A percentile compares a stretch with the other conserved stretches of the same genome.
Evolutionary conservation across 2,888 invertebrate species (phyloP).

Genomic region (Chromoteleia sp.): DNA sequence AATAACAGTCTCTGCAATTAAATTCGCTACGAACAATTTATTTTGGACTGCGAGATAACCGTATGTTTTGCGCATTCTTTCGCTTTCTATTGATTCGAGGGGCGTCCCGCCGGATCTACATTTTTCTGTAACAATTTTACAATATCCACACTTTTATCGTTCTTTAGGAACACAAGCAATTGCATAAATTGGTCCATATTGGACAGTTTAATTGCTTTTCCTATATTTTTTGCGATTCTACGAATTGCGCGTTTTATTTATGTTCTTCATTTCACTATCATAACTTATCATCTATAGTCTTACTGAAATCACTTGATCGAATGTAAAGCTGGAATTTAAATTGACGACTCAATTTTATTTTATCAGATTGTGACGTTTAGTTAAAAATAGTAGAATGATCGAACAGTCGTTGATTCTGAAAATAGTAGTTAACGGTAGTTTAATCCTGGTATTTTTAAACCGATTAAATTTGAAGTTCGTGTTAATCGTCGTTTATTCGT

Average conservation of each 20-base stretch:
- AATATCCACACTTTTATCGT: slow-evolving; percentile 57
- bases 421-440: too few relatives aligned
- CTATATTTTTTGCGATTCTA: slow-evolving; percentile 47
- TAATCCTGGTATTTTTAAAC: too few relatives aligned
- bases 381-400: too few relatives aligned
- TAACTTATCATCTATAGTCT: slow-evolving; percentile 27
- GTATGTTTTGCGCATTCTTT: slow-evolving; percentile 52
- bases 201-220: slow-evolving; percentile 64
- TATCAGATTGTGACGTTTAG: background rate
- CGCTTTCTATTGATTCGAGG: slow-evolving; percentile 62
- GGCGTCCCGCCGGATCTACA: slow-evolving; percentile 34
- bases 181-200: slow-evolving; percentile 60
- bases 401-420: too few relatives aligned
- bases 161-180: slow-evolving; percentile 49
- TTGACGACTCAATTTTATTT: background rate
- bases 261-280: slow-evolving; percentile 39
- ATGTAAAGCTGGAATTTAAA: background rate
- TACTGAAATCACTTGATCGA: slow-evolving; percentile 36
- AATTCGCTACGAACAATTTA: slow-evolving; percentile 49
- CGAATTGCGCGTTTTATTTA: slow-evolving; percentile 41
- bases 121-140: slow-evolving; percentile 57
- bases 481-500: too few relatives aligned
- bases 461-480: too few relatives aligned
- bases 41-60: slow-evolving; percentile 32
- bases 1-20: slow-evolving; percentile 57